phyloP scores from a whole-genome alignment of 2,113 vertebrate genomes.

The Hucho hucho region DNA sequence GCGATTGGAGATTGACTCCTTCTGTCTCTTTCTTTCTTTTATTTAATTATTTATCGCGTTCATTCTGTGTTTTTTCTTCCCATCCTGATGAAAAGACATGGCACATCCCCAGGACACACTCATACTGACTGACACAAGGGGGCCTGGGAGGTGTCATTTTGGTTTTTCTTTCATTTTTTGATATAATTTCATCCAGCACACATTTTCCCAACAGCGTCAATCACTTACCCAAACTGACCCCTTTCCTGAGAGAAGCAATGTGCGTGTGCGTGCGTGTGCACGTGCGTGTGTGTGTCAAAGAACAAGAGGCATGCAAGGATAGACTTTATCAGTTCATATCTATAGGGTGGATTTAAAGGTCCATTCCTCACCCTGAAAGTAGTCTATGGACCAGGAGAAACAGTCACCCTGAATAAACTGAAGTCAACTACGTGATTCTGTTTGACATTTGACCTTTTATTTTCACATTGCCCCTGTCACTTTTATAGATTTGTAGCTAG shows the following conservation, averaged over 20 bases:
- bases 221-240: conserved; percentile 25
- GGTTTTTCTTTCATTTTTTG: conserved; percentile 29
- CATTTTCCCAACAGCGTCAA: conserved; percentile 21
- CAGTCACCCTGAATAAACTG: too few species aligned
- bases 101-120: conserved; percentile 35
- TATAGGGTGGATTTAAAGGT: too few species aligned
- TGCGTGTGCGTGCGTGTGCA: conserved; percentile 3
- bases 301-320: too few species aligned
- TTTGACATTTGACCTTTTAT: too few species aligned
- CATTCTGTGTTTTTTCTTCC: conserved; percentile 8
- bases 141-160: conserved; percentile 18
- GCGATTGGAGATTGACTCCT: not conserved
- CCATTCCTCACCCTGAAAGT: too few species aligned
- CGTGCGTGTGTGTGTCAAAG: conserved; percentile 6
- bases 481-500: too few species aligned
- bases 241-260: not conserved
- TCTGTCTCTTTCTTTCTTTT: not conserved
- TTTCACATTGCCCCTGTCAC: too few species aligned
- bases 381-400: too few species aligned
- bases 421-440: too few species aligned
- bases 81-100: conserved; percentile 16
- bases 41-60: conserved; percentile 18
- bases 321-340: too few species aligned
- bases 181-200: conserved; percentile 32
- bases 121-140: conserved; percentile 11